Conservation (phyloP, 2,888 invertebrate species). For the Eustalomyia histrio region DNA sequence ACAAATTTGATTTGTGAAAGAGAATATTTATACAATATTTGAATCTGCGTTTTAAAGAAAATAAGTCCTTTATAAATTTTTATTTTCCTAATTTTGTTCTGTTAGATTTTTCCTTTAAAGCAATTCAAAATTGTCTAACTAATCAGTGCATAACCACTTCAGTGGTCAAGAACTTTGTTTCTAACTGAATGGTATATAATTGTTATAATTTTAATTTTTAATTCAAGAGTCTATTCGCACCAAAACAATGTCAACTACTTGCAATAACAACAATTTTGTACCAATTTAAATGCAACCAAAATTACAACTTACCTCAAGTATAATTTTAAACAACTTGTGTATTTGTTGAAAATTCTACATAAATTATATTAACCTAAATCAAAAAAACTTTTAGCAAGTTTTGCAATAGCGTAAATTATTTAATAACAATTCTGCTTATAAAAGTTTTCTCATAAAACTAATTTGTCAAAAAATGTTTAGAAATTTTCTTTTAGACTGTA, state of each 20-base stretch:
- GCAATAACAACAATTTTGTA: constrained; percentile 28
- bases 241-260: constrained; percentile 44
- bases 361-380: constrained; percentile 27
- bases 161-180: constrained; percentile 41
- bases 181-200: constrained; percentile 7
- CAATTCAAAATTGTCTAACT: background rate
- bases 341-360: background rate
- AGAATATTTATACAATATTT: too few species aligned
- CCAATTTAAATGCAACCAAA: background rate
- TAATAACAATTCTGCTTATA: constrained; percentile 16
- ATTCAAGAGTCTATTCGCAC: constrained; percentile 30
- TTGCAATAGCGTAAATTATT: constrained; percentile 29
- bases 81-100: too few species aligned
- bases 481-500: background rate
- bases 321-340: constrained; percentile 6
- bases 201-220: constrained; percentile 16
- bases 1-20: too few species aligned
- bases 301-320: constrained; percentile 17
- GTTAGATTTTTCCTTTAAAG: too few species aligned
- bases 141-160: constrained; percentile 39
- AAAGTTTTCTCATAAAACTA: constrained; percentile 42
- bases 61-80: too few species aligned
- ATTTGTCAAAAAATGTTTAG: background rate
- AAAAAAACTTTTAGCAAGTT: constrained; percentile 23
- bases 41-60: too few species aligned